These are phyloP conservation scores for Chloroceryle inda DNA, from an alignment of 2,797 vertebrate species.

Conservation along the genomic window DNA sequence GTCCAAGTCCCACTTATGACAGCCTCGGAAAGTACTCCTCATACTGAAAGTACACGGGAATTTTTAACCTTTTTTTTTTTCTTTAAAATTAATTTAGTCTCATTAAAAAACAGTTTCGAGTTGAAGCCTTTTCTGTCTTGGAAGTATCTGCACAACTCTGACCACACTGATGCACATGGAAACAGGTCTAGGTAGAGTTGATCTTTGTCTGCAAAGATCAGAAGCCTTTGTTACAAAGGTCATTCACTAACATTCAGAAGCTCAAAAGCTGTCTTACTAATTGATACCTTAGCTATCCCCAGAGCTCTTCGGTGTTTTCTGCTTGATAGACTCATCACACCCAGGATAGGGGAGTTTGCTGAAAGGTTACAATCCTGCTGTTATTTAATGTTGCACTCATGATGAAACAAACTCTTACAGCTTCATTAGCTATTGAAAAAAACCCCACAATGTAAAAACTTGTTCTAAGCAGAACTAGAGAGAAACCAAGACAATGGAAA, in stretches of 20 bases:
- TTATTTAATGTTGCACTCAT: not conserved
- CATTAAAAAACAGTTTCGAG: not conserved
- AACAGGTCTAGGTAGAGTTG: fast-evolving
- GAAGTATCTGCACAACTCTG: not conserved
- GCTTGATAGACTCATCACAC: not conserved
- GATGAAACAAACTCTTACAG: not conserved
- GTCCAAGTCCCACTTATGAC: not conserved
- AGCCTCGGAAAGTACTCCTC: not conserved
- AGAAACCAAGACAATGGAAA: not conserved
- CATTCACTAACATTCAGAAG: not conserved
- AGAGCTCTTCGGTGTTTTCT: not conserved
- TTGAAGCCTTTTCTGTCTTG: not conserved
- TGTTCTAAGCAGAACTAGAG: not conserved
- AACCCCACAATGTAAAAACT: not conserved
- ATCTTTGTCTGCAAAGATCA: not conserved
- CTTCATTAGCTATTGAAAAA: not conserved
- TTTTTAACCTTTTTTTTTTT: not conserved
- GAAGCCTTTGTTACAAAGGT: not conserved
- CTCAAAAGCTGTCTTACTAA: not conserved
- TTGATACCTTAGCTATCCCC: not conserved
- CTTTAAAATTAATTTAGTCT: not conserved
- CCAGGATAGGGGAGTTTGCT: not conserved
- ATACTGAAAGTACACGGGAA: fast-evolving
- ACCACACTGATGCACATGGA: fast-evolving
- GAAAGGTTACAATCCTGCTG: not conserved